Conservation (phyloP, 2,113 vertebrate genomes). For the Cephalophus harveyi region DNA sequence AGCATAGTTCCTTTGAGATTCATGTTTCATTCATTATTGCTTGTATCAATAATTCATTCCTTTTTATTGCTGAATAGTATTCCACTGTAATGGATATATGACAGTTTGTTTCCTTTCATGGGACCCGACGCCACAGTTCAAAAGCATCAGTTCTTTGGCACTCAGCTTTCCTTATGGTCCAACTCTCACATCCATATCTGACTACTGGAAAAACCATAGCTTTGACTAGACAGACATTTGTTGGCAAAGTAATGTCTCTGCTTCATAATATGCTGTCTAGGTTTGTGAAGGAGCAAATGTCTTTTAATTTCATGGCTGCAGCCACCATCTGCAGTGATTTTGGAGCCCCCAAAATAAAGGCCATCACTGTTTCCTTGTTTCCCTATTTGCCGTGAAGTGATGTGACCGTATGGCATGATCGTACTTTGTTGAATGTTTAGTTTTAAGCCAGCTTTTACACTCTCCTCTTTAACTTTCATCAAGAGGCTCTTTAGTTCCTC, state of each 20-base stretch:
- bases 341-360: not conserved
- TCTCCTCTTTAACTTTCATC: not conserved
- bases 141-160: accelerated
- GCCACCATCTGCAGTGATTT: not conserved
- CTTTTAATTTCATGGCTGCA: not conserved
- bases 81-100: not conserved
- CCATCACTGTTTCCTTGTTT: not conserved
- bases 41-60: not conserved
- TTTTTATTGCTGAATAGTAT: not conserved
- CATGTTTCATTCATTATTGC: not conserved
- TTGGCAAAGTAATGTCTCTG: not conserved
- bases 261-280: not conserved
- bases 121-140: not conserved
- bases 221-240: not conserved
- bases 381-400: not conserved
- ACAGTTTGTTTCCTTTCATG: not conserved
- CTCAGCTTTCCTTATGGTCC: not conserved
- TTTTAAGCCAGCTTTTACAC: not conserved
- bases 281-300: not conserved
- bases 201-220: not conserved
- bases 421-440: not conserved
- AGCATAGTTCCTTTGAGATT: not conserved
- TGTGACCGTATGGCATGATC: not conserved
- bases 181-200: not conserved
- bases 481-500: not conserved